Percentiles rank a stretch among this genome's conserved stretches.
Conservation (phyloP, 2,888 invertebrate species). For the Aromia moschata region DNA sequence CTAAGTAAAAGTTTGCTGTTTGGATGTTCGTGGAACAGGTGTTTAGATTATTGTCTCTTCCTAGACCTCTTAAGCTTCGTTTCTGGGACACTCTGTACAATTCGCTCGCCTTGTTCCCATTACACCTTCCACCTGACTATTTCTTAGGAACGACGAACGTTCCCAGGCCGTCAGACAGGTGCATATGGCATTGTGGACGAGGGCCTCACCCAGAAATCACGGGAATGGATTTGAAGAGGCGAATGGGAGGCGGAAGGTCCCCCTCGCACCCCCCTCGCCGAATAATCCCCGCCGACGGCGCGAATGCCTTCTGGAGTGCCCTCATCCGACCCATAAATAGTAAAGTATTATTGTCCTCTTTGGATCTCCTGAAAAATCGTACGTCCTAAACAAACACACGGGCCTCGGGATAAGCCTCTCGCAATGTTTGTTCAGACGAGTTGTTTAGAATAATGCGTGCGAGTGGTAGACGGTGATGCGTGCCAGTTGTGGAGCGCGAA, state of each 20-base stretch:
- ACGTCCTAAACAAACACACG: conserved; percentile 56
- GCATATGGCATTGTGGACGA: conserved; percentile 5
- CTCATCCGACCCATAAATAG: conserved; percentile 55
- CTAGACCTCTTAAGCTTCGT: no score
- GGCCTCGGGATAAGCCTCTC: conserved; percentile 45
- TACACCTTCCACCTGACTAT: conserved; percentile 13
- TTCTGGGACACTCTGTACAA: no score
- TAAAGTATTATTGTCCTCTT: conserved; percentile 55
- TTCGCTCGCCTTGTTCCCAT: conserved; percentile 1
- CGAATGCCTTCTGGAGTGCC: conserved; percentile 53
- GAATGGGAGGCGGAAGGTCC: conserved; percentile 30
- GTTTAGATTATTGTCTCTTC: no score
- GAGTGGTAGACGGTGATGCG: conserved; percentile 11
- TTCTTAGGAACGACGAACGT: background rate
- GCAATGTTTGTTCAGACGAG: conserved; percentile 50
- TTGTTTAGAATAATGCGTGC: conserved; percentile 29
- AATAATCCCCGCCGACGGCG: conserved; percentile 42
- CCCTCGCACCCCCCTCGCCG: conserved; percentile 30
- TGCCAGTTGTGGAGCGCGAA: no score
- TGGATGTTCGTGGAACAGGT: no score
- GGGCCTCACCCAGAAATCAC: conserved; percentile 19
- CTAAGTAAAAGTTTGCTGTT: no score
- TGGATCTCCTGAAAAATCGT: conserved; percentile 57
- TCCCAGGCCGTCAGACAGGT: conserved; percentile 19
- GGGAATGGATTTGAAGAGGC: conserved; percentile 41